Base-by-base conservation (phyloP, 2,113 vertebrate genomes). In the Nerophis ophidion region DNA sequence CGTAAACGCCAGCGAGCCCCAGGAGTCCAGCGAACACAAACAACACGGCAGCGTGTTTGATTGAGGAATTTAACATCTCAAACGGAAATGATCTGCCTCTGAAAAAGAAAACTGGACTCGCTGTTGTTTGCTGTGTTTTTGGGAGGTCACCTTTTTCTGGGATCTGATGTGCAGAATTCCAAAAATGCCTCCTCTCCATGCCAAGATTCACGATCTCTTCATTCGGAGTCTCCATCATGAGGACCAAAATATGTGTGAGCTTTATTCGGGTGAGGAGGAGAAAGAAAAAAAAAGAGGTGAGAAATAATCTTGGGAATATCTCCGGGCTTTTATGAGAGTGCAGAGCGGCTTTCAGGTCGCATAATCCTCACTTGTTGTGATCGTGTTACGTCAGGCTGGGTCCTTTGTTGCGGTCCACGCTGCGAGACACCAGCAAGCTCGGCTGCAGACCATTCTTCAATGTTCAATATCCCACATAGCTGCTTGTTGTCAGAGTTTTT, bases 101-200 rank as follows among this genome's bases (percentile, higher is more conserved):
- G 65, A 63, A 65, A 68, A 44, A 75, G 48, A 59, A 70, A 50
- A 59, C 61, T 70, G 60, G 74, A 68, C 52, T 77, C 51, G 72
- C 68, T 79, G 71, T 81, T 80, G 66, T 79, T 73, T 42, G 76
- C 81, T 74, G 76, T 82, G 80, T 67, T 48, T 46, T 56, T 80
- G 76, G 83, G 82, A 77, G 52, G 71, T 44, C 65, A 77, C 88
- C 79, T 80, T 85, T 60, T 59, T 60, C 33, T 54, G 6, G 81
- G 81, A 90, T 88, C 82, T 84, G 75, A 83, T 88, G 54, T 42
- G 71, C 74, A 88, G 85, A 87, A 89, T 90, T 89, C 79, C 79
- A 88, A 80, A 86, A 83, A 89, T 89, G 85, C 81, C 82, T n/a
- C 73, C 68, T 72, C 63, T 53, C 59, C 73, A 65, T 63, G 86